These are phyloP conservation scores for Phylloscopus trochiloides DNA, from an alignment of 2,113 vertebrate species.

Conservation along the genomic window DNA sequence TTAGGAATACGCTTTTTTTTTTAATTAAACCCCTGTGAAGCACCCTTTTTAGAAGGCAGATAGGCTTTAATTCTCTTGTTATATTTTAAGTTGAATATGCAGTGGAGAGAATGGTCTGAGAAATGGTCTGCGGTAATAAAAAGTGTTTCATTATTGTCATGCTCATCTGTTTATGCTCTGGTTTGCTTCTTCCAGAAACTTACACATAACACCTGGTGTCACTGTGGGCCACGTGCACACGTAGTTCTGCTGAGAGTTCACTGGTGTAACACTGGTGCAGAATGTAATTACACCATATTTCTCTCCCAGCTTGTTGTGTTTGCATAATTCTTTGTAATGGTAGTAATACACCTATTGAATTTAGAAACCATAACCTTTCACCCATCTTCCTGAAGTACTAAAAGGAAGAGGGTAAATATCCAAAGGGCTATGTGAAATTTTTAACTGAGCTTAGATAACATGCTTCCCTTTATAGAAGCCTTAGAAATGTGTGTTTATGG, in stretches of 20 bases:
- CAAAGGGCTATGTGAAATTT: neutral
- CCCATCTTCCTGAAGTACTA: neutral
- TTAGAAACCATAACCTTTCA: neutral
- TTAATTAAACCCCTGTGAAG: neutral
- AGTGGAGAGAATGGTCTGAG: neutral
- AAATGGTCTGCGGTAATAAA: neutral
- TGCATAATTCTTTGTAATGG: neutral
- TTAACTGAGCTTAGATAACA: neutral
- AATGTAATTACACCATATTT: neutral
- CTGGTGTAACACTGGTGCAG: fast-evolving
- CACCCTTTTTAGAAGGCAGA: neutral
- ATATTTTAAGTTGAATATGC: neutral
- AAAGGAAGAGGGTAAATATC: neutral
- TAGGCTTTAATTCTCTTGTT: neutral
- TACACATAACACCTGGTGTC: neutral
- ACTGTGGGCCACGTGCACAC: fast-evolving
- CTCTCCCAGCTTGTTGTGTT: neutral
- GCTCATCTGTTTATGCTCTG: neutral
- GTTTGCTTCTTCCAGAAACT: neutral
- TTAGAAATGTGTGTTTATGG: neutral
- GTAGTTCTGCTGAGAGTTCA: neutral
- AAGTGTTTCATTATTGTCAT: neutral
- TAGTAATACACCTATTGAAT: neutral
- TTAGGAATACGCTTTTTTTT: neutral
- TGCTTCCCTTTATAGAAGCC: neutral